Evolutionary conservation across 2,888 invertebrate species (phyloP), one percentile per base, ranked within the genome.

Genomic region (Cerastis rubricosa): DNA sequence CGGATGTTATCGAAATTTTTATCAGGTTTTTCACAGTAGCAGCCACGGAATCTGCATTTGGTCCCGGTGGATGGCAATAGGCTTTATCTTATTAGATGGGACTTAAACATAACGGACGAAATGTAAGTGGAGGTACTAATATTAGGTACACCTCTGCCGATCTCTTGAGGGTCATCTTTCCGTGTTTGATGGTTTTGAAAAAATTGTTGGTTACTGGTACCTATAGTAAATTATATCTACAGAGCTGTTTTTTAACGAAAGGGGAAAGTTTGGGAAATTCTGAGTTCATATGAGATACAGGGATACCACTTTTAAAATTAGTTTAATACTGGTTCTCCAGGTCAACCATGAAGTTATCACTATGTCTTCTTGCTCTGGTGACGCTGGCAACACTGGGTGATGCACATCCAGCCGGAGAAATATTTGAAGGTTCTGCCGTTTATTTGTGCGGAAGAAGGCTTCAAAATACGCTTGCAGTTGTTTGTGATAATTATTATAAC

Each of bases 391-490:
- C 29, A 29, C 17, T 59, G 59, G 17, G 29, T 9, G 29, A 17
- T 17, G 29, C 59, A 29, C 59, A 17, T 17, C 57, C 57, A 57
- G 14, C 25, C 14, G 57, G 14, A n/a, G 54, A 54, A 54, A n/a
- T 5, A 12, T 54, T 12, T 5, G 12, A 54, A n/a, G 54, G 54
- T n/a, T n/a, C n/a, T 12, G 5, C 0, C n/a, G 0, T 11, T 25
- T 0, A 7, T 25, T 25, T 17, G 2, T 59, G 59, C 17, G 59
- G 59, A 29, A 29, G 17, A 17, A 17, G 1, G 1, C 59, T 59
- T 29, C 3, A 12, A 8, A 0, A 4, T 8, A 59, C 29, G 1
- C 17, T 59, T 6, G 3, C 8, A 17, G 0, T 0, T 5, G 17
- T 29, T 29, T 59, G 59, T 29, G 17, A 0, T 0, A 17, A 17